Base-by-base conservation (phyloP, 2,888 invertebrate species). In the Tillus elongatus region DNA sequence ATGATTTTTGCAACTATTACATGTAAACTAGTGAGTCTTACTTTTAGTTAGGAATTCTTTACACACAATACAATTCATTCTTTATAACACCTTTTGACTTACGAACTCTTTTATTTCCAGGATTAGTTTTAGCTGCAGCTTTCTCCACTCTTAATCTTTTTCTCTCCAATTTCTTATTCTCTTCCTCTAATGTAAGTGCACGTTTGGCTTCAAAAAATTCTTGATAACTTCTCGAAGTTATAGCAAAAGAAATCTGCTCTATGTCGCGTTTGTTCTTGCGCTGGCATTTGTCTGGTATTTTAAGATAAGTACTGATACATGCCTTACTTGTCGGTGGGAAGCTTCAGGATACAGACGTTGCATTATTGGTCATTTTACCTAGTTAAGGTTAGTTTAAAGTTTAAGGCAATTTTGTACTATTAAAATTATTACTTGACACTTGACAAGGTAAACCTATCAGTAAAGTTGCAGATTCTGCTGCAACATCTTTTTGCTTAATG, bases 221-320 rank as follows among this genome's bases (percentile, higher is more conserved):
- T 33, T 40, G 40, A 24, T 40, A 36, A 29, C 32, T 13, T 32
- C 16, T 40, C 15, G 15, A 30, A 40, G 30, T 37, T 35, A 28
- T 34, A 16, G 36, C 31, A 36, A 16, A 28, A 13, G 30, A 9
- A 14, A 15, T 30, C 10, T 30, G 13, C 11, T 30, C 30, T 15
- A 14, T 15, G 10, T 30, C 14, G 30, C 30, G 15, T 15, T 30
- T 14, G 14, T 30, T 30, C 15, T 30, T 30, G 15, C 30, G 30
- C 11, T 13, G 13, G n/a, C 15, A 15, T 30, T 30, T 30, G 6
- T 14, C 14, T 14, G 30, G 30, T 30, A 14, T 13, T 30, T 14
- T 11, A 8, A 30, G 14, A 9, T 30, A 30, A 11, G 30, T 15
- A 30, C 30, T 30, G 4, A 30, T n/a, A n/a, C n/a, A 30, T 13